These are phyloP conservation scores for Drosophila mauritiana DNA, from an alignment of 1,140 invertebrate species.

Conservation along the genomic window DNA sequence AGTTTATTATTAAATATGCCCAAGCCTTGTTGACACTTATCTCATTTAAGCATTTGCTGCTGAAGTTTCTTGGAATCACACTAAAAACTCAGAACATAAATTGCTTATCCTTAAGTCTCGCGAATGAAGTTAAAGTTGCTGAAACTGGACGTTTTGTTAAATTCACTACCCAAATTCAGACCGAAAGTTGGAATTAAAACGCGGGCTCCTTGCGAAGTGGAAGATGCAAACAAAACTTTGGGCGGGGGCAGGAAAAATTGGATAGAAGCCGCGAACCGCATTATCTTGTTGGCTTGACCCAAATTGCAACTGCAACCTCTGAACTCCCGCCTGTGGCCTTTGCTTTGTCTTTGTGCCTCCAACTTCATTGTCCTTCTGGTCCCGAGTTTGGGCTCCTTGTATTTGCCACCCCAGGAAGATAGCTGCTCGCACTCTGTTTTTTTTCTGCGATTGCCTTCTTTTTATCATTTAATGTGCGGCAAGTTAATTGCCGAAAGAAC, in stretches of 20 bases:
- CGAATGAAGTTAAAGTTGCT: not conserved
- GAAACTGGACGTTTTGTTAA: not conserved
- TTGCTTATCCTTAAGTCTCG: too few species aligned
- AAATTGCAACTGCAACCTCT: conserved; percentile 59
- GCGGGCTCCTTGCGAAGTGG: not conserved
- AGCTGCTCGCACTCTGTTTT: not conserved
- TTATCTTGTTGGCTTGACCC: conserved; percentile 74
- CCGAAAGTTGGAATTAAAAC: not conserved
- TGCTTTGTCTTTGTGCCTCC: conserved; percentile 46
- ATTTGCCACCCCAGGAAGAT: not conserved
- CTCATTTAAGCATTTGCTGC: too few species aligned
- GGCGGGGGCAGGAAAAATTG: conserved; percentile 4
- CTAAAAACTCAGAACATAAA: not conserved
- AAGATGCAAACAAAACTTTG: conserved; percentile 56
- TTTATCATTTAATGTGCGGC: conserved; percentile 72
- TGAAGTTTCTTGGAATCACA: too few species aligned
- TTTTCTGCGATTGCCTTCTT: conserved; percentile 15
- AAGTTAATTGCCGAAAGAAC: conserved; percentile 73
- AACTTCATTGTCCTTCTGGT: conserved; percentile 52
- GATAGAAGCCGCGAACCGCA: conserved; percentile 55
- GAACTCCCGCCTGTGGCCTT: conserved; percentile 28
- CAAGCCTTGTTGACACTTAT: too few species aligned
- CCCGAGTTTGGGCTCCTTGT: not conserved
- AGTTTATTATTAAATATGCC: too few species aligned
- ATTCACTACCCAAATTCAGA: not conserved